These are phyloP conservation scores for Ericerus pela DNA, from an alignment of 1,140 invertebrate species.

Conservation along the genomic window DNA sequence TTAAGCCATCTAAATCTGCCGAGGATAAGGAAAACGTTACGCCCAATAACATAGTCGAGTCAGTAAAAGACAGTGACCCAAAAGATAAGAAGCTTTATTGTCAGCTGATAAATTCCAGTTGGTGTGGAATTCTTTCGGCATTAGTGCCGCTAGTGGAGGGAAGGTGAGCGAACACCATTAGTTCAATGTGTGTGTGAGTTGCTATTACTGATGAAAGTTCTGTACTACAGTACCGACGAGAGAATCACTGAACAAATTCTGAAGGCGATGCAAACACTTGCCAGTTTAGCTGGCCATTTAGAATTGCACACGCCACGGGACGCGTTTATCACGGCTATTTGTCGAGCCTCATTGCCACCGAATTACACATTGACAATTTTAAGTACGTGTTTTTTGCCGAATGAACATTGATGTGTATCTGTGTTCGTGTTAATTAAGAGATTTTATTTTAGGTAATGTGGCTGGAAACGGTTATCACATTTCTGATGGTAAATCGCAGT, in stretches of 20 bases:
- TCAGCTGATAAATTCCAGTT: conserved; percentile 84
- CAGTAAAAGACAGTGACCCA: conserved; percentile 29
- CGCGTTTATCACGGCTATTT: conserved; percentile 84
- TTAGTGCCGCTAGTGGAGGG: conserved; percentile 83
- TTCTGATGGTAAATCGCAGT: conserved; percentile 36
- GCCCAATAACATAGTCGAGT: not conserved
- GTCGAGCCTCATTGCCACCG: conserved; percentile 84
- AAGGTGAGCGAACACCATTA: too few relatives aligned
- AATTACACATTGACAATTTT: conserved; percentile 85
- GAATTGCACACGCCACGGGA: conserved; percentile 62
- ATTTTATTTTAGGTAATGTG: conserved; percentile 26
- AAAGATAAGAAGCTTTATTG: conserved; percentile 41
- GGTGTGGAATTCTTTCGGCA: conserved; percentile 84
- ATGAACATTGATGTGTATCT: not conserved
- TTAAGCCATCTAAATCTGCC: conserved; percentile 22
- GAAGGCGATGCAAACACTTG: conserved; percentile 77
- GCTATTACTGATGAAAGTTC: conserved; percentile 9
- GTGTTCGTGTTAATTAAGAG: not conserved
- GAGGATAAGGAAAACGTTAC: conserved; percentile 3
- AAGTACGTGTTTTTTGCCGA: conserved; percentile 32
- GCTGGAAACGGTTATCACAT: conserved; percentile 20
- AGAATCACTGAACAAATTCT: conserved; percentile 73
- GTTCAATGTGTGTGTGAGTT: not conserved
- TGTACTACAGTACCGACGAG: conserved; percentile 64
- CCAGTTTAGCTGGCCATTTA: conserved; percentile 59